Evolutionary conservation across 2,888 invertebrate genomes (phyloP), one percentile per base, ranked within the genome.

Genomic region (Andrena bicolor): DNA sequence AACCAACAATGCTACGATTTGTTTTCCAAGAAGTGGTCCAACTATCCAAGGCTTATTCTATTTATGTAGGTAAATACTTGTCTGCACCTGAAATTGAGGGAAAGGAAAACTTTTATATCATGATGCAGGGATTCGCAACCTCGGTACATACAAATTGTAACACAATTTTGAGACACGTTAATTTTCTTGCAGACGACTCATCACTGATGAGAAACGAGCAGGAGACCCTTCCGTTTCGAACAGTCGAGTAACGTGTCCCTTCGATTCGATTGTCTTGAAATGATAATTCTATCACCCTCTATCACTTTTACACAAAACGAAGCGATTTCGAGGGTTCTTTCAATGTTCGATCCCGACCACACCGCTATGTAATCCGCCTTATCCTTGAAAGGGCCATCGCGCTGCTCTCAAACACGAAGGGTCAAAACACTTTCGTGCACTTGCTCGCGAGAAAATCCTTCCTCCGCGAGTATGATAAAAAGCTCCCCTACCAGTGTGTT

Each of bases 381-480:
- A 65, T 78, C 61, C 71, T 61, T 65, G 30, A 81, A 76, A 81
- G 76, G 69, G 58, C 81, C 68, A 72, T 76, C 71, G 61, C 26
- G 35, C 53, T 23, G 49, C 41, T 51, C 35, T 28, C 69, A 71
- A 81, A 82, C 82, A 65, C 76, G 69, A 65, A 69, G 76, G 80
- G 76, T 81, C 76, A 76, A 72, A 82, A 82, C 72, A 82, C 82
- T 82, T 82, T 61, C 28, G 65, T 26, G 58, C 65, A 82, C 82
- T 84, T 82, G 85, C 65, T 70, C 20, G 69, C 48, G 23, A 23
- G 76, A 71, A 56, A 82, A 83, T 82, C 73, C 73, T 61, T 77
- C 69, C 74, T 73, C 65, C 82, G 71, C 61, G 76, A 70, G 84
- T 84, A 86, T 88, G 88, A 87, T 88, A 87, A 86, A 87, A 88